These are phyloP conservation scores for Acrocephalus kingi DNA, from an alignment of 2,113 vertebrate species.

Conservation along the genomic window DNA sequence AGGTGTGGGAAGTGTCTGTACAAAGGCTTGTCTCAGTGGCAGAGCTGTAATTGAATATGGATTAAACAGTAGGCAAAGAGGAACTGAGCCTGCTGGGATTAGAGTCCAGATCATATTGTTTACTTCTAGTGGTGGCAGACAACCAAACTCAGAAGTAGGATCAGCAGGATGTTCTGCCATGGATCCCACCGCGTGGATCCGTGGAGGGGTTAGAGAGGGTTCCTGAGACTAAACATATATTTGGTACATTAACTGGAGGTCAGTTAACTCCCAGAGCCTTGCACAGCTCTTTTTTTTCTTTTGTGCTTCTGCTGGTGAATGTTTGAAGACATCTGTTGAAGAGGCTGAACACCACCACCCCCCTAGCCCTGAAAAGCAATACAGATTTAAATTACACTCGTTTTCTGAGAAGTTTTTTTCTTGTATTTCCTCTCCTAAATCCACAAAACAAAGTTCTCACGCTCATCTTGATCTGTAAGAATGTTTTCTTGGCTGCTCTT, in stretches of 20 bases:
- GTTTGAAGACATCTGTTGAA: background rate
- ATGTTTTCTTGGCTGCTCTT: conserved; percentile 15
- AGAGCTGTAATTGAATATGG: background rate
- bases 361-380: background rate
- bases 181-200: background rate
- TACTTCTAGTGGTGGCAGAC: background rate
- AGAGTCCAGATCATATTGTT: background rate
- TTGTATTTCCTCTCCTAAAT: background rate
- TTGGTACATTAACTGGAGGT: background rate
- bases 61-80: background rate
- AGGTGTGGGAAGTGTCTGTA: background rate
- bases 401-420: background rate
- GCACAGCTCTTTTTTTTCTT: too few relatives aligned
- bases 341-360: background rate
- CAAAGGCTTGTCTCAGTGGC: background rate
- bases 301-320: background rate
- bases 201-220: background rate
- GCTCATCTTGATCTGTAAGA: background rate
- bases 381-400: background rate
- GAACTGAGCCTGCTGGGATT: background rate
- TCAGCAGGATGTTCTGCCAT: background rate
- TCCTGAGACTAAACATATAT: background rate
- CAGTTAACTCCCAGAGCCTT: background rate
- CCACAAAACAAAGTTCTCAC: background rate
- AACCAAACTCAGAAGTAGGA: background rate